Evolutionary conservation across 2,888 invertebrate genomes (phyloP), one percentile per base, ranked within the genome.

Genomic region (Harpagoxenus sublaevis): DNA sequence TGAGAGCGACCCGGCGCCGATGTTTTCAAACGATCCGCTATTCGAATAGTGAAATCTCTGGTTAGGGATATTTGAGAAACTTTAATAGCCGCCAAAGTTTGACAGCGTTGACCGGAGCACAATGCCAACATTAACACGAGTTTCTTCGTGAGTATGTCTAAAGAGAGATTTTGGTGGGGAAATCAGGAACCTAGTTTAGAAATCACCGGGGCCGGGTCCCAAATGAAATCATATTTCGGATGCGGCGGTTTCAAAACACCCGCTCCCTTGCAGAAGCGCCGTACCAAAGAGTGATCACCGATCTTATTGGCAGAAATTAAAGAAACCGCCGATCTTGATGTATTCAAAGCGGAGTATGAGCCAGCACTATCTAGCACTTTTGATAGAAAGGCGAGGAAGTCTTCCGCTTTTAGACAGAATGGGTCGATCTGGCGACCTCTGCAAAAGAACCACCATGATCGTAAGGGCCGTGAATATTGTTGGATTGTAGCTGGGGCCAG

Each of bases 181-280:
- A 66, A 48, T 4, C n/a, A 23, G 0, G 55, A 9, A 10, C n/a
- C 23, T 10, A 90, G 55, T 84, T 89, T 89, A 9, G 86, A 39
- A 18, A 92, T 74, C 2, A 92, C 89, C 28, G 87, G 83, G 23
- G 60, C 77, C 8, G 91, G 90, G 60, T 92, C 88, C 91, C 91
- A 92, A n/a, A 89, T 89, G 35, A 65, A 74, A 9, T 87, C 86
- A 84, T 92, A 92, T 62, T 79, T 87, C 3, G 89, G 85, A 28
- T 31, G 74, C 6, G 88, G 63, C 0, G 90, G 89, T 83, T 88
- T 88, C 3, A 87, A 51, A 51, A 86, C 86, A 9, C 77, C 73
- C 28, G 86, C 39, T 1, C 39, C 39, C 8, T 39, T 63, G 0
- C 15, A 35, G 1, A 63, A 63, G 8, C 62, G 18, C 71, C 83